Percentiles rank a stretch among this genome's conserved stretches.
Conservation (phyloP, 2,888 invertebrate species). For the Megalurothrips usitatus region DNA sequence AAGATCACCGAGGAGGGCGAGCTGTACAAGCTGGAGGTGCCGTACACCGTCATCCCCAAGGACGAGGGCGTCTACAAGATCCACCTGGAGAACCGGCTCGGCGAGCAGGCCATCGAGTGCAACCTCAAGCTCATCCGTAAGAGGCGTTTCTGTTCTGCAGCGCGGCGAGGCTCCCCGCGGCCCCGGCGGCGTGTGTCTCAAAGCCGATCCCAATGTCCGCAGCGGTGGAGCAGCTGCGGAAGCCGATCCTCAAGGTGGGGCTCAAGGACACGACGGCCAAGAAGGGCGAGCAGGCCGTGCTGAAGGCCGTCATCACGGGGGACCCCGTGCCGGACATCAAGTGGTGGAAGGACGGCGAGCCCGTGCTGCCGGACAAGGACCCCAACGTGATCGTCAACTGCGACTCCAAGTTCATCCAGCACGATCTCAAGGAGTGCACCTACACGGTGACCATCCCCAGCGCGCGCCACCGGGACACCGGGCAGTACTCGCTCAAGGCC, state of each 20-base stretch:
- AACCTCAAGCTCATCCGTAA: constrained; percentile 68
- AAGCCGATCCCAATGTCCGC: background rate
- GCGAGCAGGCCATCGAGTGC: constrained; percentile 69
- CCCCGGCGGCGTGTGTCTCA: background rate
- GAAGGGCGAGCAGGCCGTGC: constrained; percentile 61
- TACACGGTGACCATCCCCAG: constrained; percentile 72
- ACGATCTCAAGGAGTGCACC: constrained; percentile 75
- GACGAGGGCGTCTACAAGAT: constrained; percentile 83
- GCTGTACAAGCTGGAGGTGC: constrained; percentile 67
- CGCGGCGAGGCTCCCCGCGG: background rate
- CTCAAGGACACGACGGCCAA: constrained; percentile 65
- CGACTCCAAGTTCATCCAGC: constrained; percentile 63
- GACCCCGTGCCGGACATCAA: constrained; percentile 84
- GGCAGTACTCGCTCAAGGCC: constrained; percentile 73
- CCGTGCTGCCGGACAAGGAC: constrained; percentile 12
- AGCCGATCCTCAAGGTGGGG: constrained; percentile 67
- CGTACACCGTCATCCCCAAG: constrained; percentile 56
- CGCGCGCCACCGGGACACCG: constrained; percentile 71
- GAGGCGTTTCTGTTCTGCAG: constrained; percentile 38
- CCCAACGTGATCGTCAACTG: constrained; percentile 47
- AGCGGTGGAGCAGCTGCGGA: constrained; percentile 73
- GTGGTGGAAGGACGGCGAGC: constrained; percentile 55
- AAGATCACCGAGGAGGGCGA: constrained; percentile 63
- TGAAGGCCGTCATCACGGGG: constrained; percentile 74
- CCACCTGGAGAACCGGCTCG: constrained; percentile 75